Base-by-base conservation (phyloP, 92 coral and sea anemone genomes). In the Scolanthus callimorphus region DNA sequence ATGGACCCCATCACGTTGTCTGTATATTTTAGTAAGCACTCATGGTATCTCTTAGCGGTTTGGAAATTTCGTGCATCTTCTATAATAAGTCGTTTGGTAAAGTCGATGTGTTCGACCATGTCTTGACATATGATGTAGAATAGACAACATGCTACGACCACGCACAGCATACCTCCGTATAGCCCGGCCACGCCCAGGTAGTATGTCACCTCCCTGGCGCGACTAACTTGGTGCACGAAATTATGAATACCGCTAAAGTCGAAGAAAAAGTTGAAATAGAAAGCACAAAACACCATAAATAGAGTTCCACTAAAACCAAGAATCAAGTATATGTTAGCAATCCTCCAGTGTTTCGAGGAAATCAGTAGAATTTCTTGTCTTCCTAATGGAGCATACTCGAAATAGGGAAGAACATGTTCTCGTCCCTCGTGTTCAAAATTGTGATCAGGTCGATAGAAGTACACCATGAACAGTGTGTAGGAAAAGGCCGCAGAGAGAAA, bases 1-100 rank as follows among this genome's bases (percentile, higher is more conserved):
- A 71, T 53, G 31, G 88, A 68, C 10, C 39, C 47, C 39, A 65
- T 20, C 12, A 75, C 57, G 31, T 64, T 63, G 31, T 81, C 83
- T 27, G 88, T 68, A 59, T 74, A 81, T 25, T 25, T 48, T 9
- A 81, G 66, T 34, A 81, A 70, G 62, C 74, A 62, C 25, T 81
- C 88, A 27, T 81, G 88, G 46, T 67, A 68, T 25, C 31, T 49
- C 27, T 77, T 74, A 21, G 83, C 88, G 17, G 75, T 55, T n/a
- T 23, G 30, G 37, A 74, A 81, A 29, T 75, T 53, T 48, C 70
- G 61, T 6, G 78, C 82, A 38, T 51, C 23, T 25, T 25, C 49
- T 2, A 68, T 6, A 24, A 81, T 70, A 20, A 64, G 20, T 17
- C 57, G 62, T 47, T 81, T 78, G 22, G 78, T 75, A 31, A 59